Evolutionary conservation across 2,113 vertebrate genomes (phyloP).

Genomic region (Silurus glanis): DNA sequence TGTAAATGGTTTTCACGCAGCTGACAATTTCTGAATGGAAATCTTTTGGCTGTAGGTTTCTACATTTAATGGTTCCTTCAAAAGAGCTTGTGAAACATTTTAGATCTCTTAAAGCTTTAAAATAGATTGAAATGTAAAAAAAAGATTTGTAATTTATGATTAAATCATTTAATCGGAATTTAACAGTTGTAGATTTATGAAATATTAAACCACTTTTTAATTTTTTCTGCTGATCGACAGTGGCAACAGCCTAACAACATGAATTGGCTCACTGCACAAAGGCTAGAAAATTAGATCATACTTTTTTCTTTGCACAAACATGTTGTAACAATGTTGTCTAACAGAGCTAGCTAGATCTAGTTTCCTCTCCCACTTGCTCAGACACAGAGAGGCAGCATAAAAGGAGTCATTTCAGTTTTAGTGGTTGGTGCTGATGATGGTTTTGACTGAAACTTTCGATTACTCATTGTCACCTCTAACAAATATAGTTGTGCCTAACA

Average conservation of each 20-base stretch:
- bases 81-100: background rate
- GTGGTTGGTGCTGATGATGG: background rate
- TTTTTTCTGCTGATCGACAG: background rate
- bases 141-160: background rate
- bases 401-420: background rate
- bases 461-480: background rate
- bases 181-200: background rate
- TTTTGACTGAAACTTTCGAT: background rate
- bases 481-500: background rate
- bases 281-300: background rate
- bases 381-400: background rate
- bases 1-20: background rate
- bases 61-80: background rate
- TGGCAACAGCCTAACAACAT: background rate
- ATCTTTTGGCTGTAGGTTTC: background rate
- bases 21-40: background rate
- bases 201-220: background rate
- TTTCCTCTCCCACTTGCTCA: background rate
- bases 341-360: background rate
- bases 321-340: background rate
- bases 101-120: background rate
- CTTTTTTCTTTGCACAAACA: background rate
- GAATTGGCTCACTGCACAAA: background rate
- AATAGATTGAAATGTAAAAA: background rate
- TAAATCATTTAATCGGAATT: background rate